Evolutionary conservation across 2,797 vertebrate genomes (phyloP).

Genomic region (Catostomus latipinnis): DNA sequence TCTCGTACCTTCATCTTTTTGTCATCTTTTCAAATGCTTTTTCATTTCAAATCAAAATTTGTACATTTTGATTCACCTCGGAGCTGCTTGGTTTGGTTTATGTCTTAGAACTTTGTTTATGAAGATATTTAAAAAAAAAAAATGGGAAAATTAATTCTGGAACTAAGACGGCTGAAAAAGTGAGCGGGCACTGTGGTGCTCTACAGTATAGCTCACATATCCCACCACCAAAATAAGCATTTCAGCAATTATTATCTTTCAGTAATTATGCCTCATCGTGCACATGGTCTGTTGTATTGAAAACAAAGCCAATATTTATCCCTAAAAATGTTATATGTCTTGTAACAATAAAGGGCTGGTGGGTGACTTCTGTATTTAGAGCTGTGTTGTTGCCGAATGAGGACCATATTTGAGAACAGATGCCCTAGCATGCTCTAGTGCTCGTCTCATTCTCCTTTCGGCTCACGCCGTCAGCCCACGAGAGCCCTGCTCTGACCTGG

Average conservation of each 20-base stretch:
- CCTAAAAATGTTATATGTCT: too few relatives aligned
- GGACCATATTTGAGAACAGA: slow-evolving; percentile 11
- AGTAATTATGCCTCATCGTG: neutral
- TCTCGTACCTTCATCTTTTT: too few relatives aligned
- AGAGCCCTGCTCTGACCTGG: slow-evolving; percentile 20
- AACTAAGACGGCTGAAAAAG: too few relatives aligned
- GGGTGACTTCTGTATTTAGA: neutral
- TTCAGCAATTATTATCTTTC: neutral
- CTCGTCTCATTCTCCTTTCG: slow-evolving; percentile 11
- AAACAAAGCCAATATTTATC: neutral
- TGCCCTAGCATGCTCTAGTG: slow-evolving; percentile 10
- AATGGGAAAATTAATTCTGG: too few relatives aligned
- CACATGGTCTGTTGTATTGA: neutral
- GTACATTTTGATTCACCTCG: too few relatives aligned
- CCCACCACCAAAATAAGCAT: neutral
- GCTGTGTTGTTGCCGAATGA: neutral
- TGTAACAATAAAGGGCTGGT: neutral
- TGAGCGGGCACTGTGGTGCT: too few relatives aligned
- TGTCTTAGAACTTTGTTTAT: too few relatives aligned
- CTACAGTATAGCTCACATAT: neutral
- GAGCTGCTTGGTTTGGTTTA: too few relatives aligned
- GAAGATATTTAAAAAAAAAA: too few relatives aligned
- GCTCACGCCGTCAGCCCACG: neutral
- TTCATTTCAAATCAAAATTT: too few relatives aligned
- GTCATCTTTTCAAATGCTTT: too few relatives aligned